Conservation (phyloP, 2,888 invertebrate species). For the Macrosiphum euphorbiae region DNA sequence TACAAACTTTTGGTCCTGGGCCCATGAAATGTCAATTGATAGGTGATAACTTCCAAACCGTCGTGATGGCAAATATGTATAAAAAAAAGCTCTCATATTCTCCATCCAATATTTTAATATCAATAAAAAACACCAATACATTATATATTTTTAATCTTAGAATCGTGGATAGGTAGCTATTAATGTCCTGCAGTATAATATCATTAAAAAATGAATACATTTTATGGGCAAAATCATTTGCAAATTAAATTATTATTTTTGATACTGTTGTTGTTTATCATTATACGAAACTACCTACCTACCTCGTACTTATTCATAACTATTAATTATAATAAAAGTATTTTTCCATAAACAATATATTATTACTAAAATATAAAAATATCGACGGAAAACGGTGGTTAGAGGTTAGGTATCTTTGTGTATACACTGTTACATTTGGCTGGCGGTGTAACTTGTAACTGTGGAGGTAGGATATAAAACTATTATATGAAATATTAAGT, state of each 20-base stretch:
- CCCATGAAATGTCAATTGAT: not conserved
- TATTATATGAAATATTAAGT: not conserved
- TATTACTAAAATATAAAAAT: not conserved
- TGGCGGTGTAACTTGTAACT: not conserved
- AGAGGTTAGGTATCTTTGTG: not conserved
- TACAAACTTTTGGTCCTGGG: not conserved
- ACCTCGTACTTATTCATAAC: not conserved
- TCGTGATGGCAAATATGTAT: not conserved
- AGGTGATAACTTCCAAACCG: not conserved
- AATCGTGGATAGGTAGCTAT: not conserved
- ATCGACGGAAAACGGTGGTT: not conserved
- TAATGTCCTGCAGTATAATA: not conserved
- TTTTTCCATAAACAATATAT: not conserved
- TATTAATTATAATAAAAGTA: not conserved
- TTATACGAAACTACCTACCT: no score
- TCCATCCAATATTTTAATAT: not conserved
- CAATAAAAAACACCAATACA: not conserved
- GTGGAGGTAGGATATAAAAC: not conserved
- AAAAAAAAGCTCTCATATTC: not conserved
- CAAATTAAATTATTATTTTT: not conserved
- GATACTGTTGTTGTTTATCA: not conserved
- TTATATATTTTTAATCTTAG: not conserved
- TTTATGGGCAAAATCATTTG: not conserved
- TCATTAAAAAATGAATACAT: not conserved
- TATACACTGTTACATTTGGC: not conserved